Conservation (phyloP, 2,888 invertebrate genomes). For the Eupithecia exiguata region DNA sequence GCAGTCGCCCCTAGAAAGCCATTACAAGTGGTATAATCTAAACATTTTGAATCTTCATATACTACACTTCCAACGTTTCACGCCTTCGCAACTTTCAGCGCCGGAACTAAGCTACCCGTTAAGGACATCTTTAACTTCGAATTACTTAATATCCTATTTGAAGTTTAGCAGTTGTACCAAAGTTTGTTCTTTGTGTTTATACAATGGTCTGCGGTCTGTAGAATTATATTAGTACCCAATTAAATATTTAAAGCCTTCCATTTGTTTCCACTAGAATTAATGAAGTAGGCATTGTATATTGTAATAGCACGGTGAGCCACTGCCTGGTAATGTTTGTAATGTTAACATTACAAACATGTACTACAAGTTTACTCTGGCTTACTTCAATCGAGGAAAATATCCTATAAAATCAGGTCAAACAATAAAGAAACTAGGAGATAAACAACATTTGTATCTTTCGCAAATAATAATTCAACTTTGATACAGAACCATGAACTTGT, state of each 20-base stretch:
- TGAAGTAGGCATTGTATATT: neutral
- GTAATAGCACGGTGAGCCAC: neutral
- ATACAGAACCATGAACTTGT: neutral
- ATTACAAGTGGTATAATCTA: too few relatives aligned
- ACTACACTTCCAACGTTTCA: neutral
- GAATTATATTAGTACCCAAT: neutral
- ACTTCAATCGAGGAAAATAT: neutral
- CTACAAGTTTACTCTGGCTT: neutral
- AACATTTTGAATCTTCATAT: too few relatives aligned
- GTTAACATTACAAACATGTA: too few relatives aligned
- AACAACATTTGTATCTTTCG: constrained; percentile 26
- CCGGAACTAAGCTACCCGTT: constrained; percentile 7
- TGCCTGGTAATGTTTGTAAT: neutral
- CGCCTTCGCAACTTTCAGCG: neutral
- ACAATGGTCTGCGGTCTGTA: neutral
- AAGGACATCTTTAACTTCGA: constrained; percentile 12
- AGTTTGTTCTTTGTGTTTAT: neutral
- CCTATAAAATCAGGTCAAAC: constrained; percentile 32
- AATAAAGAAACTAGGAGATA: constrained; percentile 30
- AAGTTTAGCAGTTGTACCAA: neutral
- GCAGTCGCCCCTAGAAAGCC: too few relatives aligned
- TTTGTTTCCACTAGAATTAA: neutral
- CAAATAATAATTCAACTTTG: constrained; percentile 5
- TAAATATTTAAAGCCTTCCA: neutral
- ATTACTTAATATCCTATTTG: constrained; percentile 8